phyloP scores from a whole-genome alignment of 1,140 invertebrate species.

The Aphelenchoides avenae region DNA sequence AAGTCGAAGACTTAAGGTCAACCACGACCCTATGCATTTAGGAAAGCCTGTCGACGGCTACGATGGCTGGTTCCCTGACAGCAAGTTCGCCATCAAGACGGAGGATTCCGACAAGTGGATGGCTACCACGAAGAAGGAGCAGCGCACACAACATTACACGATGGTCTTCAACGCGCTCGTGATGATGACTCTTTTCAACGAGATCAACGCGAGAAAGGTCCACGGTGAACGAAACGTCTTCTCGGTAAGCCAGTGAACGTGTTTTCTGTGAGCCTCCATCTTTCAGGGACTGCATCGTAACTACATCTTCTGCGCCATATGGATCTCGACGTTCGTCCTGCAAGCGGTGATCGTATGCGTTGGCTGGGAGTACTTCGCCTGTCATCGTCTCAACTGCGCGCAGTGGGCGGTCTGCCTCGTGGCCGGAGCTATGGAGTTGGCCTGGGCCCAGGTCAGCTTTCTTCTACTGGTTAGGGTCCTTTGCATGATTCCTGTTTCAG shows the following conservation, averaged over 20 bases:
- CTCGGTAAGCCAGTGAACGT: conserved; percentile 27
- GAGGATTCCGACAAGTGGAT: conserved; percentile 61
- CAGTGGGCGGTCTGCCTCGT: conserved; percentile 99
- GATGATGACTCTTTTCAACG: conserved; percentile 99
- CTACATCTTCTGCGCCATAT: conserved; percentile 96
- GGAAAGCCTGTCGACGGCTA: background rate
- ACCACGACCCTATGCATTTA: background rate
- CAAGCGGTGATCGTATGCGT: conserved; percentile 96
- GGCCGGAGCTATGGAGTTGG: conserved; percentile 85
- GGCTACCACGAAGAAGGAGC: conserved; percentile 68
- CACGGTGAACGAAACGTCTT: conserved; percentile 95
- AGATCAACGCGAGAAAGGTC: conserved; percentile 98
- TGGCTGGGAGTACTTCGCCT: conserved; percentile 92
- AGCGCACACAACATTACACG: conserved; percentile 91
- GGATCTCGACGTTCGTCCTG: conserved; percentile 83
- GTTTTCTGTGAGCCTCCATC: conserved; percentile 7
- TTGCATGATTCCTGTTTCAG: no score
- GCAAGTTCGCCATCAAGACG: background rate
- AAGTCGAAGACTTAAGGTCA: background rate
- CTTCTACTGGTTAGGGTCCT: no score
- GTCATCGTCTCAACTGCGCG: conserved; percentile 78
- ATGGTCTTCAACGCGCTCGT: conserved; percentile 99
- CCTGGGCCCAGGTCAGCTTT: conserved; percentile 83
- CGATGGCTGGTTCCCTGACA: background rate
- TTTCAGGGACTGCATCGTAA: conserved; percentile 84